Evolutionary conservation across 2,113 vertebrate species (phyloP).

Genomic region (Callaeas wilsoni): DNA sequence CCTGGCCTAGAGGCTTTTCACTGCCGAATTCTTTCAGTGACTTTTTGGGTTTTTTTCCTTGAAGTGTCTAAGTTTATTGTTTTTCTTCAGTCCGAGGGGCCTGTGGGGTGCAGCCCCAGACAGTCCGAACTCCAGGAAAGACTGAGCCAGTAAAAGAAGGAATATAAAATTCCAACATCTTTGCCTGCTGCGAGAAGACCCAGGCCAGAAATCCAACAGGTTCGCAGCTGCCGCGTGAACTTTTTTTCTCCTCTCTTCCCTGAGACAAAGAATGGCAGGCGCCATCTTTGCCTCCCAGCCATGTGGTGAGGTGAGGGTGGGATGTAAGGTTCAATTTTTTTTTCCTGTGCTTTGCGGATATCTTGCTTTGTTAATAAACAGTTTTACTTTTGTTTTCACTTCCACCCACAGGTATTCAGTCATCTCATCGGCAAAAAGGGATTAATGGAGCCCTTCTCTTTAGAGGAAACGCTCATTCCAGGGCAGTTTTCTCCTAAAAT

Average conservation of each 20-base stretch:
- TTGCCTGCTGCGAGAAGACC: neutral
- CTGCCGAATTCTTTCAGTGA: accelerated
- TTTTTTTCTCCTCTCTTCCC: neutral
- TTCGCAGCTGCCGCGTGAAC: neutral
- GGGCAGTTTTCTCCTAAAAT: neutral
- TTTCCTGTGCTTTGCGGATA: neutral
- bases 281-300: neutral
- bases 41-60: neutral
- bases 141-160: neutral
- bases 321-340: neutral
- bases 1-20: neutral
- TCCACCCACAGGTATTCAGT: neutral
- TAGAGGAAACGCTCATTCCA: accelerated
- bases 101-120: accelerated
- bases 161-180: neutral
- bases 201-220: neutral
- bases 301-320: accelerated
- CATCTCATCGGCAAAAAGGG: neutral
- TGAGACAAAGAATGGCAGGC: neutral
- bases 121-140: neutral
- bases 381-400: neutral
- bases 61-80: neutral
- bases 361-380: neutral
- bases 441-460: neutral
- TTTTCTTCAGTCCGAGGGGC: accelerated